Percentiles rank a stretch among this genome's conserved stretches.
Evolutionary conservation across 2,888 invertebrate genomes (phyloP).

Genomic region (Coecobrya sp.): DNA sequence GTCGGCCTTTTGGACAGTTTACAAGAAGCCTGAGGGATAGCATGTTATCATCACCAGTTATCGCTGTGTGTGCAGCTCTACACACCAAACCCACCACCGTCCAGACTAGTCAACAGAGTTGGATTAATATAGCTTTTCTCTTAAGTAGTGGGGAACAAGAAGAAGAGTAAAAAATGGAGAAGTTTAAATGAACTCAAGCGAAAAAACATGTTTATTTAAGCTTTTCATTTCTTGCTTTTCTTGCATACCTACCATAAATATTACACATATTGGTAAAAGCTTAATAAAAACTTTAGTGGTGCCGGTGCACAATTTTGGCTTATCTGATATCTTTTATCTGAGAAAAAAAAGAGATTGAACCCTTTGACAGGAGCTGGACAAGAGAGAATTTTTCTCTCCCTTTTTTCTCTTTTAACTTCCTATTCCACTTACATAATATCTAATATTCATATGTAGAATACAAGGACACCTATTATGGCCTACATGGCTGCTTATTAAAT

Average conservation of each 20-base stretch:
- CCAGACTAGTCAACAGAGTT: not conserved
- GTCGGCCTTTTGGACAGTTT: constrained; percentile 79
- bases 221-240: not conserved
- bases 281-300: constrained; percentile 30
- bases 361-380: constrained; percentile 73
- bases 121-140: constrained; percentile 38
- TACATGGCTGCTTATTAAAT: constrained; percentile 78
- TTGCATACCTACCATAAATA: not conserved
- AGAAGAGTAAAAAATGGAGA: not conserved
- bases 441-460: constrained; percentile 8
- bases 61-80: not conserved
- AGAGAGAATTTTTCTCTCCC: constrained; percentile 10
- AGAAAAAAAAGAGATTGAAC: constrained; percentile 71
- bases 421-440: not conserved
- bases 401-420: not conserved
- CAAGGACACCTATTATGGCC: not conserved
- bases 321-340: constrained; percentile 71
- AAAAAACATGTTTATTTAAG: constrained; percentile 30
- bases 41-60: constrained; percentile 59
- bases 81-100: not conserved
- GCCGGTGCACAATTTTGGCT: not conserved
- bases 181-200: not conserved
- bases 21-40: constrained; percentile 74
- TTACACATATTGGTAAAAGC: not conserved
- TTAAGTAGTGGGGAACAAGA: not conserved